Evolutionary conservation across 2,888 invertebrate species (phyloP), one percentile per base, ranked within the genome.

Genomic region (Coenonympha glycerion): DNA sequence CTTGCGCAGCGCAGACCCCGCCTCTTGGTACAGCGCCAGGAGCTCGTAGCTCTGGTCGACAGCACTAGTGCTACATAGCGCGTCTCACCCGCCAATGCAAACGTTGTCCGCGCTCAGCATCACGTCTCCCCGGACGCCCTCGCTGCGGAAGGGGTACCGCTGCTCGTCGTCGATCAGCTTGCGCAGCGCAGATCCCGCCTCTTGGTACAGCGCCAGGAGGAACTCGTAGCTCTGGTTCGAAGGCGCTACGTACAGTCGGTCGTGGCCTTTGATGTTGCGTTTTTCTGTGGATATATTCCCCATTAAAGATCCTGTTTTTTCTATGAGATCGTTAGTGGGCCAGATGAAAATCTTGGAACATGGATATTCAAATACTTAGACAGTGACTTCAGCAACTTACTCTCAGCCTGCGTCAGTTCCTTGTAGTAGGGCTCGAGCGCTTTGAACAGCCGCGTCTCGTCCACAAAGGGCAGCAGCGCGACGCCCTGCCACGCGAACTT

Each of bases 401-500:
- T 91, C 86, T 99, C 99, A 45, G 92, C 96, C 6, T 90, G 89
- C 0, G 96, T 93, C 28, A 99, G 83, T 48, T 91, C 85, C 0
- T 89, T 85, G 68, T 99, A 97, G 60, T 93, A 95, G 0, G 93
- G 91, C 63, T 91, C 89, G 28, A 99, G 78, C 0, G 98, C 95
- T 64, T 92, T 92, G 71, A 95, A 94, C 47, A 98, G 88, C 53
- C 99, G 84, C 51, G 89, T 89, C 82, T 99, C 99, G 63, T 99
- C 98, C 0, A 99, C 99, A 81, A 99, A 99, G 4, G 99, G 99
- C 56, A 99, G 84, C 31, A 99, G 81, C 0, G 99, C 99, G 1
- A 99, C 99, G 36, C 99, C 99, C 85, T 99, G 98, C 99, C 99
- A 99, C 41, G 99, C 99, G 85, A 95, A 99, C 81, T 98, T 99